Conservation (phyloP, 2,888 invertebrate species). For the Aphrophora alni region DNA sequence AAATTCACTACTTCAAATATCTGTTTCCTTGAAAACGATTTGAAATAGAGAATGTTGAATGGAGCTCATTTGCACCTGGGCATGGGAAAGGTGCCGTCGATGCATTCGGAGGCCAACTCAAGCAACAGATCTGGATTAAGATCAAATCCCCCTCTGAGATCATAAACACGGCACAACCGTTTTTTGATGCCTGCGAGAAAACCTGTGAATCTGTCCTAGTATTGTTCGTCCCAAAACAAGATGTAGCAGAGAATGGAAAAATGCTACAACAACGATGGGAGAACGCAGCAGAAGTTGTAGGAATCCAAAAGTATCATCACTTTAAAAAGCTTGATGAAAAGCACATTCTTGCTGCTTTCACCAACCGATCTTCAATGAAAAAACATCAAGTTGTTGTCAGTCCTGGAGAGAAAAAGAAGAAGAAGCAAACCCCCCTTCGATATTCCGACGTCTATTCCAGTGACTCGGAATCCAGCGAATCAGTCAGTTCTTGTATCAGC, state of each 20-base stretch:
- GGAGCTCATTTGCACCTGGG: slow-evolving; percentile 29
- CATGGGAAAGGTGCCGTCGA: slow-evolving; percentile 36
- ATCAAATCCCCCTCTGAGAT: slow-evolving; percentile 12
- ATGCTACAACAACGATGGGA: slow-evolving; percentile 21
- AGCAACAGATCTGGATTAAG: slow-evolving; percentile 17
- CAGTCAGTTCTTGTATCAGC: too few relatives aligned
- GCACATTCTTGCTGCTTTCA: slow-evolving; percentile 20
- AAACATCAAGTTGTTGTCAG: slow-evolving; percentile 22
- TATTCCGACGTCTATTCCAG: slow-evolving; percentile 27
- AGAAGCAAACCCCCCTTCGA: slow-evolving; percentile 20
- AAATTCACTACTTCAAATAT: slow-evolving; percentile 17
- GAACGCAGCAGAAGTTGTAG: slow-evolving; percentile 12
- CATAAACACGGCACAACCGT: slow-evolving; percentile 15
- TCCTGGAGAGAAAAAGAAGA: neutral
- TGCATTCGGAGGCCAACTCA: slow-evolving; percentile 24
- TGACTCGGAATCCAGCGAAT: too few relatives aligned
- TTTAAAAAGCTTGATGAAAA: slow-evolving; percentile 24
- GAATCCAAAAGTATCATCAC: slow-evolving; percentile 17
- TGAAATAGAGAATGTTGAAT: slow-evolving; percentile 14
- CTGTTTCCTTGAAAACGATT: slow-evolving; percentile 23
- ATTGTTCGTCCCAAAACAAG: slow-evolving; percentile 11
- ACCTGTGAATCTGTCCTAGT: neutral
- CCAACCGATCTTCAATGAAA: slow-evolving; percentile 11
- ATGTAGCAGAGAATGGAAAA: slow-evolving; percentile 12
- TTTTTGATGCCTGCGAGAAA: slow-evolving; percentile 6